Percentiles rank a stretch among this genome's conserved stretches.
Evolutionary conservation across 2,888 invertebrate genomes (phyloP).

Genomic region (Myathropa florea): DNA sequence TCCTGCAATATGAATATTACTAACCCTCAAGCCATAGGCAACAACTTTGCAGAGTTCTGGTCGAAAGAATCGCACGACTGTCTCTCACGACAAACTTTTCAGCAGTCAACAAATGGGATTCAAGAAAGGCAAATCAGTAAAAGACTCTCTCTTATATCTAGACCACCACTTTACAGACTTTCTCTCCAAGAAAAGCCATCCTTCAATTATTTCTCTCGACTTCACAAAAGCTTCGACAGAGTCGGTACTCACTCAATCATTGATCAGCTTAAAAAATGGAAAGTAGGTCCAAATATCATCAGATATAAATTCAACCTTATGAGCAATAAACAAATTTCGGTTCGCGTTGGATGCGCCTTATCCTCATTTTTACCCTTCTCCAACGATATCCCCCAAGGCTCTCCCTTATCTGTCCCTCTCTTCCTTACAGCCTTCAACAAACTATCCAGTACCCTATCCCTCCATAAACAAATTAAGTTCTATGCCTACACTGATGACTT

Average conservation of each 20-base stretch:
- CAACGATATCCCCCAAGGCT: too few species aligned
- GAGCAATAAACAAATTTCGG: conserved; percentile 23
- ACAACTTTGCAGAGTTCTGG: too few species aligned
- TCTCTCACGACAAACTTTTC: conserved; percentile 14
- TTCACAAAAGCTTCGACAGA: too few species aligned
- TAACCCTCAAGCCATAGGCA: too few species aligned
- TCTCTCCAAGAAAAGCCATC: neutral
- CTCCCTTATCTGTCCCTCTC: neutral
- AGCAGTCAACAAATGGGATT: conserved; percentile 13
- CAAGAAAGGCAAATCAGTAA: neutral
- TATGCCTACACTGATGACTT: conserved; percentile 50
- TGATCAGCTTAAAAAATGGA: too few species aligned
- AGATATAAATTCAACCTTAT: conserved; percentile 13
- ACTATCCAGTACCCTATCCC: neutral
- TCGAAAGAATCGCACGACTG: too few species aligned
- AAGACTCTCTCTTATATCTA: neutral
- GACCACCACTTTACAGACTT: neutral
- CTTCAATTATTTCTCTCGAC: conserved; percentile 1
- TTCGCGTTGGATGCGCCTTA: neutral
- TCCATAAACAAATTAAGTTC: conserved; percentile 37
- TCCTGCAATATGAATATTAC: neutral
- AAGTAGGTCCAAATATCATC: too few species aligned
- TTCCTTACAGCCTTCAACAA: neutral
- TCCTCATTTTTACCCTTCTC: neutral
- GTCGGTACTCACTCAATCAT: too few species aligned